Evolutionary conservation across 2,113 vertebrate genomes (phyloP), one percentile per base, ranked within the genome.

Genomic region (Myotis lucifugus): DNA sequence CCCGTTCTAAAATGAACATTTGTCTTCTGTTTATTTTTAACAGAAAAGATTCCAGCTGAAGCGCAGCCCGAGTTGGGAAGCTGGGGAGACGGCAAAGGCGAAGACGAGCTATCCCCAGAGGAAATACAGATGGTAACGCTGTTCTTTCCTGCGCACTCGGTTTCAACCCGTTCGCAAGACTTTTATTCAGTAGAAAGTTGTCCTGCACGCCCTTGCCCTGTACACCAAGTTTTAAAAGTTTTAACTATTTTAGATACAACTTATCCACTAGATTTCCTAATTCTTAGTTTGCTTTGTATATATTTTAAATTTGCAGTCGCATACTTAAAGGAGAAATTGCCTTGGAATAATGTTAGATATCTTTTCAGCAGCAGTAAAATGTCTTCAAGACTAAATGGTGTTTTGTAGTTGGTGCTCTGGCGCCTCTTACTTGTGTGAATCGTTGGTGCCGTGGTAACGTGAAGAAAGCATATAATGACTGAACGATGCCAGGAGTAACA

Each of bases 111-210:
- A 12, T 99, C 99, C 69, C 99, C 99, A 27, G 99, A 99, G 97
- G 99, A 99, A 97, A 99, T 99, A 97, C 99, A 99, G 96, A 99
- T 99, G 99, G 99, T 99, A 98, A 97, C n/a, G 94, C 12, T 59
- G 0, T 14, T 64, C 88, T 92, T 56, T 42, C 15, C 64, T 59
- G 2, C n/a, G 77, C 12, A 0, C 1, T 88, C 18, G 7, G 19
- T 56, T 18, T 56, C 54, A 8, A 3, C 54, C 54, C 18, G 54
- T 21, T 21, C 1, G 54, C 54, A 8, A 21, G 19, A 0, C 54
- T 34, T 40, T 15, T 59, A 15, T 1, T 25, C 8, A 74, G 21
- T 19, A 29, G n/a, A 19, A 69, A 37, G 29, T 34, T 59, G 23
- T 19, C 78, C 48, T 90, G 72, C 77, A 34, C 85, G 42, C 56